These are phyloP conservation scores for Pristiophorus japonicus DNA, from an alignment of 2,113 vertebrate genomes.

Conservation along the genomic window DNA sequence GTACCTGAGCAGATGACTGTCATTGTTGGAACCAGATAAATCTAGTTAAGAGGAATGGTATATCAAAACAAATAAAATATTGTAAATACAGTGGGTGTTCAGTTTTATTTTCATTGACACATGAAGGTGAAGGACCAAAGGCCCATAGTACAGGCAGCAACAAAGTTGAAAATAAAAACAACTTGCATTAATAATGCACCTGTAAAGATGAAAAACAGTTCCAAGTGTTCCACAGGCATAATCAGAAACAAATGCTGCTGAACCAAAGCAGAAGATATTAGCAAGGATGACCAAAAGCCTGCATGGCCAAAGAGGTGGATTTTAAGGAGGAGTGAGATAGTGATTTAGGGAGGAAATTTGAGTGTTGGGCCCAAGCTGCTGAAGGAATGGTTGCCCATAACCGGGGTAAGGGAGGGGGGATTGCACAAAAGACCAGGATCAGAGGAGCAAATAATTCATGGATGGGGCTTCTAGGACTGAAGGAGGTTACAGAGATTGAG, in stretches of 20 bases:
- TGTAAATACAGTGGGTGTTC: not conserved
- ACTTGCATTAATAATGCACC: no score
- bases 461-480: not conserved
- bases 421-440: not conserved
- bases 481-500: not conserved
- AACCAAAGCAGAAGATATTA: not conserved
- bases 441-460: not conserved
- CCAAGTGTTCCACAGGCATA: not conserved
- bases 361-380: not conserved
- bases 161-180: not conserved
- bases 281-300: not conserved
- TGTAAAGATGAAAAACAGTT: not conserved
- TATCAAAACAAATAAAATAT: not conserved
- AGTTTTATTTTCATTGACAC: not conserved
- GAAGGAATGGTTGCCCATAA: not conserved
- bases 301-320: not conserved
- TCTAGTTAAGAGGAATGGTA: not conserved
- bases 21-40: not conserved
- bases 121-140: not conserved
- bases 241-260: not conserved
- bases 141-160: not conserved
- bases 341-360: no score
- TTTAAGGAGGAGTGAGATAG: not conserved
- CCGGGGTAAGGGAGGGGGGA: not conserved
- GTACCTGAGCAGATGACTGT: not conserved